Conservation (phyloP, 1,140 invertebrate species). For the Drosophila sechellia region DNA sequence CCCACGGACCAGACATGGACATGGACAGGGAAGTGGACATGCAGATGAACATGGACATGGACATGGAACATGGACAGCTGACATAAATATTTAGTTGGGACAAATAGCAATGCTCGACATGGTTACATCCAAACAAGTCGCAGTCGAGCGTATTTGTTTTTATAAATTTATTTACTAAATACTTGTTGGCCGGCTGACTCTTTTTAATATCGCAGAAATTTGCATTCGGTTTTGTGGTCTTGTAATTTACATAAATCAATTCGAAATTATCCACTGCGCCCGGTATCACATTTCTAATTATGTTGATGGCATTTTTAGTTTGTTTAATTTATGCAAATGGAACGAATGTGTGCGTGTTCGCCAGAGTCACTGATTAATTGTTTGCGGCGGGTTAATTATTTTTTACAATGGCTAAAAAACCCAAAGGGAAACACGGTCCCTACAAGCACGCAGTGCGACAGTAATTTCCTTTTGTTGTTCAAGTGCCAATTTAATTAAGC, state of each 20-base stretch:
- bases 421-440: background rate
- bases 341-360: slow-evolving; percentile 22
- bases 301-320: slow-evolving; percentile 72
- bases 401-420: slow-evolving; percentile 32
- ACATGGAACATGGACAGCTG: slow-evolving; percentile 14
- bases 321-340: slow-evolving; percentile 77
- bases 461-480: slow-evolving; percentile 53
- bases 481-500: slow-evolving; percentile 79
- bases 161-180: slow-evolving; percentile 64
- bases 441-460: slow-evolving; percentile 38
- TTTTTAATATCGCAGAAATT: slow-evolving; percentile 52
- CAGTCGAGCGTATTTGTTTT: slow-evolving; percentile 45
- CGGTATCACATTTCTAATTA: slow-evolving; percentile 78
- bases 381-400: slow-evolving; percentile 53
- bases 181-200: slow-evolving; percentile 10
- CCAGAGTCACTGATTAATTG: slow-evolving; percentile 66
- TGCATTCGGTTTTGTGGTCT: slow-evolving; percentile 71
- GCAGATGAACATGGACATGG: slow-evolving; percentile 18
- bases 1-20: slow-evolving; percentile 21
- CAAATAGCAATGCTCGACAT: slow-evolving; percentile 41
- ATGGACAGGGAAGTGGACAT: slow-evolving; percentile 8
- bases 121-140: slow-evolving; percentile 63
- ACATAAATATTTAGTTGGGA: slow-evolving; percentile 42
- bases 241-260: slow-evolving; percentile 80
- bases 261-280: slow-evolving; percentile 42